These are phyloP conservation scores for Gerris buenoi DNA, from an alignment of 1,140 invertebrate species.

Conservation along the genomic window DNA sequence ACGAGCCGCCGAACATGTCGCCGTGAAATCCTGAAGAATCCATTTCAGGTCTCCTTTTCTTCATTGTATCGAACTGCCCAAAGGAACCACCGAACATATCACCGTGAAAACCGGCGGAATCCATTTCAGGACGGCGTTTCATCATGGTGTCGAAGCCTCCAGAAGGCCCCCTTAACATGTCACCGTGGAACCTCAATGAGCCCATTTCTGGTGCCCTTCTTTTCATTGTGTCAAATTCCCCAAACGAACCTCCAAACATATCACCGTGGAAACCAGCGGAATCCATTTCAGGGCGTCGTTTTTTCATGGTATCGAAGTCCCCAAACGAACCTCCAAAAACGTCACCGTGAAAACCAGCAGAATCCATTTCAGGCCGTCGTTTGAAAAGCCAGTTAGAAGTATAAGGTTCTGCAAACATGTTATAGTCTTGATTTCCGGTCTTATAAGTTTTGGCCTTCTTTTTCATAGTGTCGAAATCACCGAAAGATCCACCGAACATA, in stretches of 20 bases:
- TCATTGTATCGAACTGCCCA: conserved; percentile 35
- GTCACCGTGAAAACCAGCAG: conserved; percentile 29
- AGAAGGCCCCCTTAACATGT: conserved; percentile 22
- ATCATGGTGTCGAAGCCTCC: conserved; percentile 28
- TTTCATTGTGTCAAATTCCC: conserved; percentile 31
- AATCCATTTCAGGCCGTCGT: conserved; percentile 19
- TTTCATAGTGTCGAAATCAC: conserved; percentile 26
- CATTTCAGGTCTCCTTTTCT: conserved; percentile 31
- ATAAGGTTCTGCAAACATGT: conserved; percentile 32
- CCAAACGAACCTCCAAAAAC: conserved; percentile 34
- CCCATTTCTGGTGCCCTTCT: conserved; percentile 20
- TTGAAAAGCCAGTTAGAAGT: conserved; percentile 25
- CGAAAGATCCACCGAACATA: conserved; percentile 23
- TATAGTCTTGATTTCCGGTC: background rate
- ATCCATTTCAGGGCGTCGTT: conserved; percentile 26
- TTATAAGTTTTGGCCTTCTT: conserved; percentile 24
- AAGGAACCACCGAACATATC: conserved; percentile 29
- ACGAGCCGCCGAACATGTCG: conserved; percentile 32
- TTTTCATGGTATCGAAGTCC: conserved; percentile 32
- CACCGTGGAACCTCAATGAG: conserved; percentile 24
- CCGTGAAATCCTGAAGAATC: conserved; percentile 33
- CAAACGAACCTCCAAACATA: conserved; percentile 29
- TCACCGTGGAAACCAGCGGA: conserved; percentile 26
- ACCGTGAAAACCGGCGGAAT: conserved; percentile 26
- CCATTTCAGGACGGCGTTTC: conserved; percentile 21